Base-by-base conservation (phyloP, 37 sponge, comb jelly and placozoan genomes). In the Spongilla lacustris region DNA sequence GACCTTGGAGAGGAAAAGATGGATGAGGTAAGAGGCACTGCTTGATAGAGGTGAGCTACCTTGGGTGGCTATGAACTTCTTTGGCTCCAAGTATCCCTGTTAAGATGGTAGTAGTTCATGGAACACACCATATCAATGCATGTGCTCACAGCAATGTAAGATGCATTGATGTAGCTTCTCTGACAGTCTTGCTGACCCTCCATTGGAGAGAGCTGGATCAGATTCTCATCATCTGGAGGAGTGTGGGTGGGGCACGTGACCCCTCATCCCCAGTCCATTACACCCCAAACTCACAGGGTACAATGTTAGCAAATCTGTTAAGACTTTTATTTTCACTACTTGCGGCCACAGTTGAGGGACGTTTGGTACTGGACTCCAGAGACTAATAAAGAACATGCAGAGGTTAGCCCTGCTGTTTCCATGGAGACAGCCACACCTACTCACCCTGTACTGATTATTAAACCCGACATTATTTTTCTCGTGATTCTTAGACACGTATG, bases 61-160 rank as follows among this genome's bases (percentile, higher is more conserved):
- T 94, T 94, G 95, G 69, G 90, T 71, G 34, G 95, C 95, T 71
- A 94, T 94, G 81, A 84, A 94, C 23, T 85, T 79, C 22, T 89
- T 85, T 1, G 76, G 50, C 19, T 29, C 48, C 9, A 66, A 32
- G 75, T 89, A 91, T 28, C 95, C 92, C 95, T 94, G 74, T 22
- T 86, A 24, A 67, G 2, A 32, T 11, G 58, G 14, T 17, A 13
- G 58, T 58, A 58, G 58, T 58, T 58, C 21, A 19, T 17, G 21
- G 58, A 58, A 58, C 58, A 41, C 21, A 58, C 19, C n/a, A n/a
- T 17, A 58, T 58, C 58, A 48, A n/a, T 38, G 1, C 14, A 68
- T 27, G 24, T 13, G 86, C 95, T 85, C 58, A 95, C 95, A 71
- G 89, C 87, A 37, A 95, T 36, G 66, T 83, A 92, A 24, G 81